These are phyloP conservation scores for Daktulosphaira vitifoliae DNA, from an alignment of 1,140 invertebrate species.

Conservation along the genomic window DNA sequence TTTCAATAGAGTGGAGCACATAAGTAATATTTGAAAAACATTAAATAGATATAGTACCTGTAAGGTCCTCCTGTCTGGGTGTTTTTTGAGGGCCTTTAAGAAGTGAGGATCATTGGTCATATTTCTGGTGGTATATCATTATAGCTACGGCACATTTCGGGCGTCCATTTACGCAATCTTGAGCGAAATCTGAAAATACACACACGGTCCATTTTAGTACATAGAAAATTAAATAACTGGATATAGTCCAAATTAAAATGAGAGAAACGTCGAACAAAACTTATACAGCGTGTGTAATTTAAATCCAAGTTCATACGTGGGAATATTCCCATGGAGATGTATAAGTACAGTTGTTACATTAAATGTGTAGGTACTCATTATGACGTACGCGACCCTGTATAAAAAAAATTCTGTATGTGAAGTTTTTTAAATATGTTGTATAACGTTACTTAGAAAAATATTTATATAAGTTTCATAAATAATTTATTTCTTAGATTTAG, in stretches of 20 bases:
- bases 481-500: too few relatives aligned
- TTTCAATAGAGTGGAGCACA: too few relatives aligned
- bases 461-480: too few relatives aligned
- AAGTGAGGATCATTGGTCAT: slow-evolving; percentile 52
- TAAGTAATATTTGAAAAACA: too few relatives aligned
- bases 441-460: slow-evolving; percentile 13
- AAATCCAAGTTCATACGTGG: slow-evolving; percentile 8
- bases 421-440: neutral
- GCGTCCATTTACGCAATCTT: neutral
- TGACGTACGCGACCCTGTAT: neutral
- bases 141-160: slow-evolving; percentile 36
- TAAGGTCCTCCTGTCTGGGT: slow-evolving; percentile 53
- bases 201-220: neutral
- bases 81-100: slow-evolving; percentile 52
- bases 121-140: slow-evolving; percentile 35
- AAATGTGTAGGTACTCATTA: slow-evolving; percentile 2
- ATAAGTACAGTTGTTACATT: slow-evolving; percentile 5
- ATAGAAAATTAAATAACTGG: slow-evolving; percentile 10
- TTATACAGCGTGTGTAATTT: neutral
- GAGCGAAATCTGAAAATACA: slow-evolving; percentile 23
- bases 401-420: neutral
- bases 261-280: neutral
- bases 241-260: slow-evolving; percentile 15
- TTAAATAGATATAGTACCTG: slow-evolving; percentile 42
- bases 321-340: slow-evolving; percentile 18